Percentiles rank a stretch among this genome's conserved stretches.
Conservation (phyloP, 2,797 vertebrate species). For the Agapornis canus region DNA sequence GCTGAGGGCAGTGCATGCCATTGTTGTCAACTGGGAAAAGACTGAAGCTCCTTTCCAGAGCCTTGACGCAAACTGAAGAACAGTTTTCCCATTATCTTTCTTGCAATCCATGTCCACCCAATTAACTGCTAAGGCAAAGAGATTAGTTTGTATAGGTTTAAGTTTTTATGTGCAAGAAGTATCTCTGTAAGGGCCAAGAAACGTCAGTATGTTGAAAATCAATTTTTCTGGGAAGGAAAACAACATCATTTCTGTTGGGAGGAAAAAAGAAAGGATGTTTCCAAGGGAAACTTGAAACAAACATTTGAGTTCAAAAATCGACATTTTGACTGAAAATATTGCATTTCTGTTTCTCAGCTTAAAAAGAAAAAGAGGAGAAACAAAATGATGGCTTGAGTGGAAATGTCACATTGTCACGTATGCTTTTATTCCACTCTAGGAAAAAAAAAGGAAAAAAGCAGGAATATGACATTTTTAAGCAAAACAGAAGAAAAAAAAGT, state of each 20-base stretch:
- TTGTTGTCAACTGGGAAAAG: not conserved
- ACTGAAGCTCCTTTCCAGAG: not conserved
- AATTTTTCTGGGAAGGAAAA: not conserved
- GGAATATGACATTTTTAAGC: conserved; percentile 25
- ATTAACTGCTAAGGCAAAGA: not conserved
- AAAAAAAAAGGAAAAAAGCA: not conserved
- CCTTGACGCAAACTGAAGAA: not conserved
- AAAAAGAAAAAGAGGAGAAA: not conserved
- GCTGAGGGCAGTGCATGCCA: not conserved
- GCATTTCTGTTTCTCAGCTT: not conserved
- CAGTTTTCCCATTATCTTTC: not conserved
- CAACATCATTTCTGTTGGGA: not conserved
- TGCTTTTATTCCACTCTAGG: not conserved
- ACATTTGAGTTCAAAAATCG: not conserved
- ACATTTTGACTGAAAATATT: conserved; percentile 24
- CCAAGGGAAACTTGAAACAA: not conserved
- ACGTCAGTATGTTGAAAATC: not conserved
- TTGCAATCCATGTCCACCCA: not conserved
- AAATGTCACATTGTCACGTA: conserved; percentile 3
- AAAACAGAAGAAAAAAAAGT: conserved; percentile 26
- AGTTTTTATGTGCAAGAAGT: not conserved
- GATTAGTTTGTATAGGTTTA: not conserved
- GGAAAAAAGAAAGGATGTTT: not conserved
- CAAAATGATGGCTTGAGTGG: conserved; percentile 12
- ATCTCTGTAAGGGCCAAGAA: not conserved